Evolutionary conservation across 2,113 vertebrate species (phyloP), one percentile per base, ranked within the genome.

Genomic region (Polyodon spathula): DNA sequence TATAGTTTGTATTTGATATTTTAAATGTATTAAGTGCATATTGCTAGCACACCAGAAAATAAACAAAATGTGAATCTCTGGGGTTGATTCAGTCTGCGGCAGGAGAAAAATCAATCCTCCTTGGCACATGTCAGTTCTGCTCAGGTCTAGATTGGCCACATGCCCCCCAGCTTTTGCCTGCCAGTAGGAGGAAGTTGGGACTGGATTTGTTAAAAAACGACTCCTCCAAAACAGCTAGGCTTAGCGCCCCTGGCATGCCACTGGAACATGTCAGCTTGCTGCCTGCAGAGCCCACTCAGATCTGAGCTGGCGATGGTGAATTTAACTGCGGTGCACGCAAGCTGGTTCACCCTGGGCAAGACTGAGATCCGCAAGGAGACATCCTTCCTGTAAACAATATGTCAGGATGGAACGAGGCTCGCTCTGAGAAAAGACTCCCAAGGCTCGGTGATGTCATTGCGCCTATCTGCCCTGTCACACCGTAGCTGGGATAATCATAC

Each of bases 91-190:
- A n/a, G n/a, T n/a, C n/a, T n/a, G n/a, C n/a, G n/a, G n/a, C n/a
- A n/a, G n/a, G n/a, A n/a, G n/a, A n/a, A n/a, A n/a, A n/a, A n/a
- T n/a, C n/a, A n/a, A n/a, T 63, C 62, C 67, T 37, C 4, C 64
- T 58, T 62, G 73, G 66, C 75, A 61, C 40, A 0, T 74, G 77
- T 76, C 71, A 66, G 54, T 69, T 7, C 51, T 61, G 68, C 68
- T 80, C 68, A 73, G 70, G 53, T 3, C 6, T 54, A 54, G 27
- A 66, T 3, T 5, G 39, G 8, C 16, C 27, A 15, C 55, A 59
- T 65, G 70, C 61, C 63, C 68, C 48, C 50, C 54, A 62, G 77
- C 67, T 71, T 44, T 56, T 11, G 67, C 6, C 6, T 66, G 64
- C 57, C 58, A 38, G 39, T 60, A 67, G 62, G 43, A 59, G 66